A percentile compares a stretch with the other conserved stretches of the same genome.
These are phyloP conservation scores for Semaprochilodus insignis DNA, from an alignment of 2,797 vertebrate species.

Conservation along the genomic window DNA sequence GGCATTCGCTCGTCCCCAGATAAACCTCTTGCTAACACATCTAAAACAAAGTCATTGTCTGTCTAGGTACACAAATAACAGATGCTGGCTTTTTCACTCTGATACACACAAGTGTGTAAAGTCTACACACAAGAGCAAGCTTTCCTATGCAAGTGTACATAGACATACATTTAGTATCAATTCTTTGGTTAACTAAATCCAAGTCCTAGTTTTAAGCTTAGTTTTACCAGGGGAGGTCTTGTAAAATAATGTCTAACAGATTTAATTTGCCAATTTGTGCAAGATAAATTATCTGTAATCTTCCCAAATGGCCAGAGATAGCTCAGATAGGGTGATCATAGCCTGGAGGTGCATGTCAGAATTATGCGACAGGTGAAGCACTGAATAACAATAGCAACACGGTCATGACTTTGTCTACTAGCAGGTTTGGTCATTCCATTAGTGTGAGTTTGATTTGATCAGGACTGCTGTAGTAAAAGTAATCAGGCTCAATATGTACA, in stretches of 20 bases:
- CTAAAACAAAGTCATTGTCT: slow-evolving; percentile 83
- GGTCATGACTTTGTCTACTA: too few relatives aligned
- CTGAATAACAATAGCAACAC: too few relatives aligned
- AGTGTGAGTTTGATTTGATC: too few relatives aligned
- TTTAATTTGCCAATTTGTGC: background rate
- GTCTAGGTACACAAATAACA: slow-evolving; percentile 76
- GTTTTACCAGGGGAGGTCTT: background rate
- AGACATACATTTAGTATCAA: background rate
- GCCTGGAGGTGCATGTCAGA: background rate
- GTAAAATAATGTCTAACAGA: background rate
- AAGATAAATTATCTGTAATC: background rate
- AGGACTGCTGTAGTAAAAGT: too few relatives aligned
- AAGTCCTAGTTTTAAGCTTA: background rate
- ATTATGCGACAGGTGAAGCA: too few relatives aligned
- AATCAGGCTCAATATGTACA: too few relatives aligned
- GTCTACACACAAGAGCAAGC: background rate
- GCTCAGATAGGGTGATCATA: background rate
- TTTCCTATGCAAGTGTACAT: slow-evolving; percentile 59
- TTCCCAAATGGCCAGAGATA: background rate
- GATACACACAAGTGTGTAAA: slow-evolving; percentile 63
- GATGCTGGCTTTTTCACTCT: slow-evolving; percentile 43
- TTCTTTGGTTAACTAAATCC: too few relatives aligned
- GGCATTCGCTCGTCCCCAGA: slow-evolving; percentile 68
- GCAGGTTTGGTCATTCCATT: too few relatives aligned
- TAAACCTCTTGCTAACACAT: slow-evolving; percentile 72